These are phyloP conservation scores for Patiria pectinifera DNA, from an alignment of 53 echinoderm and acorn worm genomes.

Conservation along the genomic window DNA sequence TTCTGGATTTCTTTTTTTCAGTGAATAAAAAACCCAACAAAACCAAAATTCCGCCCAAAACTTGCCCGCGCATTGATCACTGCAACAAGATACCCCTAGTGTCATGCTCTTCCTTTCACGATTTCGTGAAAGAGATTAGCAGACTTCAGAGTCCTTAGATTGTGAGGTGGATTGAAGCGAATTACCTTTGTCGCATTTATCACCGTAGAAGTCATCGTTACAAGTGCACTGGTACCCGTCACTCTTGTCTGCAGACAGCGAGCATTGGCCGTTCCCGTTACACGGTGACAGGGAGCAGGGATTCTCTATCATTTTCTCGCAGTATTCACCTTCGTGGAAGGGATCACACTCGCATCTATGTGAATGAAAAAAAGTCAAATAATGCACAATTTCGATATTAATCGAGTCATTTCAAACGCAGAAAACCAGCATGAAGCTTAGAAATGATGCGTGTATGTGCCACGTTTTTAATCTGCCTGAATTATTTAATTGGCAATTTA, in stretches of 20 bases:
- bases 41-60: no score
- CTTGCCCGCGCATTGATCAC: background rate
- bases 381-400: no score
- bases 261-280: constrained; percentile 17
- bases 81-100: background rate
- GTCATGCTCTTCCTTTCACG: background rate
- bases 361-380: background rate
- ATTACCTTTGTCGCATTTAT: constrained; percentile 47
- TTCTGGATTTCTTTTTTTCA: no score
- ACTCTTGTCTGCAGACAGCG: background rate
- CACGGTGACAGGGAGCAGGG: constrained; percentile 53
- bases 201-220: constrained; percentile 45
- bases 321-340: constrained; percentile 27
- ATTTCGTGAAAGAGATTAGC: no score
- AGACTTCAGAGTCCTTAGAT: no score
- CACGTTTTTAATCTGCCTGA: no score
- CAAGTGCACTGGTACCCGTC: constrained; percentile 41
- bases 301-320: constrained; percentile 9
- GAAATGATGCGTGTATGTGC: no score
- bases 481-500: no score
- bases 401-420: no score
- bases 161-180: background rate
- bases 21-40: no score
- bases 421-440: no score
- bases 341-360: constrained; percentile 39